A percentile compares a stretch with the other conserved stretches of the same genome.
phyloP scores from a whole-genome alignment of 2,888 invertebrate species.

The Stictocephala bisonia region DNA sequence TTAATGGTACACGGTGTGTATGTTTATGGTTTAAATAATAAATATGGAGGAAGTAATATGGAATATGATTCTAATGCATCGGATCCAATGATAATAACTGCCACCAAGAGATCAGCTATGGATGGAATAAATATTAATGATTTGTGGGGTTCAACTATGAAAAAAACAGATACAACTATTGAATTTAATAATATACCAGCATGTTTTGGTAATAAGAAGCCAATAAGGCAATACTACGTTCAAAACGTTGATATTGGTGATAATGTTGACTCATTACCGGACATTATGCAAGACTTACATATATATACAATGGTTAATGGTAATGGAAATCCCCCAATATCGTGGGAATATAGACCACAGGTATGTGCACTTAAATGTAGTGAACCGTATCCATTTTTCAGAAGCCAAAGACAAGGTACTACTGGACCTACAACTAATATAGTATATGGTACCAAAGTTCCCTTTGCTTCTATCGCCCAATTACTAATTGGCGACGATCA shows the following conservation, averaged over 20 bases:
- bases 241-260: neutral
- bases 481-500: neutral
- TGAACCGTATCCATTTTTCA: conserved; percentile 9
- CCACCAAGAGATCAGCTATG: neutral
- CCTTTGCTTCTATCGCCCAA: neutral
- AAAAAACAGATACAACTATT: neutral
- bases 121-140: neutral
- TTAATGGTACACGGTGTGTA: neutral
- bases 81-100: conserved; percentile 1
- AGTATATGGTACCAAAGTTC: neutral
- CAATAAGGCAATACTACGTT: neutral
- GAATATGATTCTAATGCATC: neutral
- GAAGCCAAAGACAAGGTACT: too few relatives aligned
- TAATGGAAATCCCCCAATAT: neutral
- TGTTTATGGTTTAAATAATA: conserved; percentile 16
- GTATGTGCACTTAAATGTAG: neutral
- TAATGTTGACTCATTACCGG: neutral
- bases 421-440: neutral
- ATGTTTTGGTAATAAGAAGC: conserved; percentile 14
- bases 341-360: conserved; percentile 18
- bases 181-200: neutral
- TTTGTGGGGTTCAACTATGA: neutral
- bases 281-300: conserved; percentile 5
- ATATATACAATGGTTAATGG: conserved; percentile 14
- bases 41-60: neutral